Conservation (phyloP, 2,797 vertebrate species). For the Rhinophrynus dorsalis region DNA sequence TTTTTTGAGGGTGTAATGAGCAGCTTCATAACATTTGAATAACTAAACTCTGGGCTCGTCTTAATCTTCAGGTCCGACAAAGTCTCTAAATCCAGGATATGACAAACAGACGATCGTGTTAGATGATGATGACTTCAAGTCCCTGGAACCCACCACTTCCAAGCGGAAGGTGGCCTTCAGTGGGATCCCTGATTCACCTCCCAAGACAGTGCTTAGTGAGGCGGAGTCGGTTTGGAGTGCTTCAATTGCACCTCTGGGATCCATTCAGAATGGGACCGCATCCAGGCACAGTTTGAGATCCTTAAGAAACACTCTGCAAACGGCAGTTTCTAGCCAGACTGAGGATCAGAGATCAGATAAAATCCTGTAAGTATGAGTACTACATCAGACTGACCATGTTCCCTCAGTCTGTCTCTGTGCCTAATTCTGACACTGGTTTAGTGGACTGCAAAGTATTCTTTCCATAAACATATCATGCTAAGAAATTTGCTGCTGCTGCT, state of each 20-base stretch:
- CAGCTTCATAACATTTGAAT: no score
- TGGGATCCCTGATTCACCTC: conserved; percentile 62
- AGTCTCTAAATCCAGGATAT: conserved; percentile 40
- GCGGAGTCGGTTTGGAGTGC: not conserved
- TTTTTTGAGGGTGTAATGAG: no score
- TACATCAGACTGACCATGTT: no score
- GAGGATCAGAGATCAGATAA: not conserved
- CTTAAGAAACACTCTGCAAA: conserved; percentile 14
- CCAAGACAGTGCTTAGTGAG: conserved; percentile 42
- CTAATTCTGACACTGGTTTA: no score
- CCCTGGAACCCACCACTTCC: conserved; percentile 43
- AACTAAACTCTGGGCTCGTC: no score
- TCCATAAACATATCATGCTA: no score
- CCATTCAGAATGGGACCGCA: not conserved
- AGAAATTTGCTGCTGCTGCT: not conserved
- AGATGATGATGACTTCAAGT: conserved; percentile 56
- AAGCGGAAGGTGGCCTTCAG: conserved; percentile 66
- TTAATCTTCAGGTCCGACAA: conserved; percentile 70
- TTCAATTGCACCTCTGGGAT: not conserved
- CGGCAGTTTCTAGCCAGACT: no score
- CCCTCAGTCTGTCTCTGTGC: no score
- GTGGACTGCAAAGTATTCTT: no score
- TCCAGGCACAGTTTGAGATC: not conserved
- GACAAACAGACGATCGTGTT: conserved; percentile 64
- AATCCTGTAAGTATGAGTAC: not conserved